phyloP scores from a whole-genome alignment of 2,888 invertebrate species.

The Caenorhabditis sp. region DNA sequence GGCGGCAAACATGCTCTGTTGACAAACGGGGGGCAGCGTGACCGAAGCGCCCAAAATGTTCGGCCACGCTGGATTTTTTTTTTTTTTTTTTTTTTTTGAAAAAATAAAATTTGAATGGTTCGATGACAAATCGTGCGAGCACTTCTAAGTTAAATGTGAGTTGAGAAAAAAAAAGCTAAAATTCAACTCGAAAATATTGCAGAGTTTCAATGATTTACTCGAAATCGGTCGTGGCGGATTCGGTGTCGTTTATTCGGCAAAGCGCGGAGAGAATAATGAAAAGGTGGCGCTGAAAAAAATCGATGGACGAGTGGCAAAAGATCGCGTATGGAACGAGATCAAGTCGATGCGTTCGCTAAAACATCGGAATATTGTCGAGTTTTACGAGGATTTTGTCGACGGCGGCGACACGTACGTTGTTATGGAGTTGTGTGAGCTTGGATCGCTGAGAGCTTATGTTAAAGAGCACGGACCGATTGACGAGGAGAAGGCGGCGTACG shows the following conservation, averaged over 20 bases:
- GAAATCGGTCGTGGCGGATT: constrained; percentile 50
- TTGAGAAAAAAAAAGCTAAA: neutral
- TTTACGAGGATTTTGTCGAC: constrained; percentile 38
- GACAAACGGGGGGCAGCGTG: constrained; percentile 2
- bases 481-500: constrained; percentile 39
- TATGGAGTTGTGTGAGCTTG: constrained; percentile 51
- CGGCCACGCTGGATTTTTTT: neutral
- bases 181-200: too few relatives aligned
- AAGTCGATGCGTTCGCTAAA: constrained; percentile 23
- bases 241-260: constrained; percentile 44
- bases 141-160: constrained; percentile 20
- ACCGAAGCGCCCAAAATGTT: neutral
- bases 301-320: constrained; percentile 5
- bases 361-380: constrained; percentile 36
- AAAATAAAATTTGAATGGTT: neutral
- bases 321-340: constrained; percentile 21
- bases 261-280: constrained; percentile 30
- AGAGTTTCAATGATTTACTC: constrained; percentile 26
- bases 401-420: constrained; percentile 43
- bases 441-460: constrained; percentile 41
- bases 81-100: neutral
- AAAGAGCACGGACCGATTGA: constrained; percentile 33
- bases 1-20: constrained; percentile 18
- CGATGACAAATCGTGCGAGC: constrained; percentile 13
- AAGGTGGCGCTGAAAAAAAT: constrained; percentile 52